These are phyloP conservation scores for Thysanoteuthis rhombus DNA, from an alignment of 2,888 invertebrate genomes.

Conservation along the genomic window DNA sequence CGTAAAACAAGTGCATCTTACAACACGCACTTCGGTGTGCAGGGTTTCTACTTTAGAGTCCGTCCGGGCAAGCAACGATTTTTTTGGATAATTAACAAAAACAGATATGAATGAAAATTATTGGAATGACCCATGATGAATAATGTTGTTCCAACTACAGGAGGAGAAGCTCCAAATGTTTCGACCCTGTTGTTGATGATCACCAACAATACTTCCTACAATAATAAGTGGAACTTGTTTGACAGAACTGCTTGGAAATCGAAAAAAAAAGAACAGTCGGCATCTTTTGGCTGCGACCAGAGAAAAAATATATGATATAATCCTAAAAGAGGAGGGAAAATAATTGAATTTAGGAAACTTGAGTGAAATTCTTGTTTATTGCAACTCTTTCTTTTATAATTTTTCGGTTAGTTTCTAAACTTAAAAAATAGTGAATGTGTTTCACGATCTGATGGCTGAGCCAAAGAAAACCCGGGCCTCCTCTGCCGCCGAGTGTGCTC, in stretches of 20 bases:
- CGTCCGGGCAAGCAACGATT: not conserved
- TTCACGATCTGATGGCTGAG: slow-evolving; percentile 15
- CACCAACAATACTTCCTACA: not conserved
- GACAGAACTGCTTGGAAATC: not conserved
- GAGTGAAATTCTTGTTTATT: not conserved
- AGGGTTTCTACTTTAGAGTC: not conserved
- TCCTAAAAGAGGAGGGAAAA: too few relatives aligned
- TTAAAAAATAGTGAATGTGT: not conserved
- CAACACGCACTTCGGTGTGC: not conserved
- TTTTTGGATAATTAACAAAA: not conserved
- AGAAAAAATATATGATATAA: not conserved
- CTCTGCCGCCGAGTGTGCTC: not conserved
- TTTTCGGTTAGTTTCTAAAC: not conserved
- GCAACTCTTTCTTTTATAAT: not conserved
- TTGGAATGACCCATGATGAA: not conserved
- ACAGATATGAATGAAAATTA: not conserved
- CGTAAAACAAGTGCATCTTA: not conserved
- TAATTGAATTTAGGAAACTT: not conserved
- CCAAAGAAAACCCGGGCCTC: slow-evolving; percentile 17
- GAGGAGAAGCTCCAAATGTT: not conserved
- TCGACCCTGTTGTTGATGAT: not conserved
- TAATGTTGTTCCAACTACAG: not conserved
- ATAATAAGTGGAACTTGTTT: not conserved
- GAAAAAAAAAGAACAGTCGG: not conserved
- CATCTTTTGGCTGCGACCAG: not conserved